phyloP scores from a whole-genome alignment of 2,113 vertebrate species.

The Noturus placidus region DNA sequence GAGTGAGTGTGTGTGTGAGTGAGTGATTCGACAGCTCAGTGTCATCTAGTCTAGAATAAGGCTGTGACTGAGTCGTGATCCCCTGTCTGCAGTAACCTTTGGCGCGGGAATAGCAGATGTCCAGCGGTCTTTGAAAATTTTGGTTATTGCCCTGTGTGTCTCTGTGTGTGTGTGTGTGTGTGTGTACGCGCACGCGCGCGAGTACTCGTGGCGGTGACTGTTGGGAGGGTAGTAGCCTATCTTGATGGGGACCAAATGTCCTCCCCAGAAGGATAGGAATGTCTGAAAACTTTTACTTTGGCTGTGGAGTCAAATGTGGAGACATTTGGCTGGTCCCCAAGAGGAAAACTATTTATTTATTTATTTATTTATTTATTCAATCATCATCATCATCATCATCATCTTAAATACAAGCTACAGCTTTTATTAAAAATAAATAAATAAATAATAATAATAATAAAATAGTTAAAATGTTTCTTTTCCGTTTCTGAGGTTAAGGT shows the following conservation, averaged over 20 bases:
- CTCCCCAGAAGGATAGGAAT: background rate
- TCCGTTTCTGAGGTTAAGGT: background rate
- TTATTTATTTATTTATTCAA: too few species aligned
- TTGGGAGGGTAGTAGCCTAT: background rate
- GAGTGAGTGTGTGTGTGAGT: background rate
- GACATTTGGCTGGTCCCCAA: background rate
- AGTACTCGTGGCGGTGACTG: background rate
- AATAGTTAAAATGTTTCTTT: background rate
- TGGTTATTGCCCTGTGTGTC: background rate
- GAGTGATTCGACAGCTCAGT: constrained; percentile 18
- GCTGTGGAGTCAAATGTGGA: too few species aligned
- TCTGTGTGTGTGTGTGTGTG: background rate
- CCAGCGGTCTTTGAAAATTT: background rate
- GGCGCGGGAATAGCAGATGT: constrained; percentile 37
- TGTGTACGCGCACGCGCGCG: background rate
- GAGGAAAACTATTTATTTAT: background rate
- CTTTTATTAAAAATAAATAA: background rate
- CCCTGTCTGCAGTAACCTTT: constrained; percentile 29
- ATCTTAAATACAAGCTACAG: background rate
- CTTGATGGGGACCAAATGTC: background rate
- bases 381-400: background rate
- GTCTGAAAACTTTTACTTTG: background rate
- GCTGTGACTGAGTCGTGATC: constrained; percentile 46
- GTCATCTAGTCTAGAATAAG: constrained; percentile 22
- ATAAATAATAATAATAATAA: background rate